These are phyloP conservation scores for Clupea harengus DNA, from an alignment of 2,113 vertebrate species.

Conservation along the genomic window DNA sequence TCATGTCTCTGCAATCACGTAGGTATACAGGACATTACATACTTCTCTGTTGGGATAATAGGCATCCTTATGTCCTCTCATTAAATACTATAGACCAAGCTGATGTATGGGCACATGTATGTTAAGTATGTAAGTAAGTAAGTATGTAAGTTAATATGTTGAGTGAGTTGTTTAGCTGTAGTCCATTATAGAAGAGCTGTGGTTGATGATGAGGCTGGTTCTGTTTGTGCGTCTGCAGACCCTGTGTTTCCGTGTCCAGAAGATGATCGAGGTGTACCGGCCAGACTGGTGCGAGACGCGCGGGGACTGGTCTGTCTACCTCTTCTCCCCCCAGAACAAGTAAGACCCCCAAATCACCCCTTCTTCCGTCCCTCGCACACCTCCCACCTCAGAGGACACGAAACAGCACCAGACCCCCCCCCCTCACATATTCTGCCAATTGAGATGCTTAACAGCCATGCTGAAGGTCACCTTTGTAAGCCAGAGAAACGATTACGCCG, in stretches of 20 bases:
- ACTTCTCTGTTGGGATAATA: neutral
- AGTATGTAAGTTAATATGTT: too few species aligned
- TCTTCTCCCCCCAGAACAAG: constrained; percentile 96
- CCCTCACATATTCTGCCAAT: neutral
- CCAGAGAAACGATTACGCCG: neutral
- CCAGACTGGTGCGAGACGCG: constrained; percentile 93
- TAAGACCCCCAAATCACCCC: constrained; percentile 53
- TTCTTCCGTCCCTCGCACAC: constrained; percentile 48
- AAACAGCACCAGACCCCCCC: neutral
- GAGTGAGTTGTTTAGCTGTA: too few species aligned
- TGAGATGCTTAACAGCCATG: neutral
- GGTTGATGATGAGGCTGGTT: neutral
- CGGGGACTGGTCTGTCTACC: constrained; percentile 91
- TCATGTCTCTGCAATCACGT: neutral
- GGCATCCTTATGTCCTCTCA: neutral
- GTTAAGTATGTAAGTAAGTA: too few species aligned
- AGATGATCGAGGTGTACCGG: constrained; percentile 96
- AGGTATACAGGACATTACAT: neutral
- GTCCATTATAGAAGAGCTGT: too few species aligned
- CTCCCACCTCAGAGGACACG: neutral
- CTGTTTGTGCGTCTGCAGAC: constrained; percentile 66
- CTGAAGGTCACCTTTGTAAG: neutral
- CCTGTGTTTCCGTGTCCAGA: constrained; percentile 89
- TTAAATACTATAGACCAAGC: neutral
- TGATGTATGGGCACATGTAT: neutral